Evolutionary conservation across 2,113 vertebrate genomes (phyloP), one percentile per base, ranked within the genome.

Genomic region (Leptodactylus fuscus): DNA sequence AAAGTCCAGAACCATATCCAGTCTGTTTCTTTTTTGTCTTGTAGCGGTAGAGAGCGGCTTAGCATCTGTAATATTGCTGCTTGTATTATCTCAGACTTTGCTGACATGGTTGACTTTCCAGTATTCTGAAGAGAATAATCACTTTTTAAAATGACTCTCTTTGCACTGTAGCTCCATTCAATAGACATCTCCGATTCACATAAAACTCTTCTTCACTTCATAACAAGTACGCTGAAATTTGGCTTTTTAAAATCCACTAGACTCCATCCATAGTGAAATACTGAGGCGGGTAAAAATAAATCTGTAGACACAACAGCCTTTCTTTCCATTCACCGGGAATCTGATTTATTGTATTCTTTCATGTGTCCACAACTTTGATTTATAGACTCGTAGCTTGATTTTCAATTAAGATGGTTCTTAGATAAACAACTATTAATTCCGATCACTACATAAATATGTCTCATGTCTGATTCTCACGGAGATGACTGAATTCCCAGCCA

Each of bases 381-480:
- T 71, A 71, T 71, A 71, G 36, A 71, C 34, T 71, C 36, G 18
- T 71, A 71, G 36, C 32, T 67, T 20, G 62, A 67, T 71, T 71
- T 71, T 41, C 69, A 71, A 41, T 41, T n/a, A 71, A 71, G 32
- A 67, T 18, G 13, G 62, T 67, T 67, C 60, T 62, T 24, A 67
- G 62, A 34, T 34, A 67, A 38, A 71, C 69, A 41, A 41, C 69
- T 71, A 71, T 67, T 67, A 67, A 34, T 1, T 67, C 32, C 36
- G 69, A 22, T 41, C 36, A 71, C 69, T 71, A 71, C 20, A 41
- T 41, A 41, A 38, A 71, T 71, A 71, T 71, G 20, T 71, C 9
- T 71, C n/a, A 11, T 41, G 16, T 38, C 69, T 71, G 36, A 41
- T 71, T 71, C 69, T 71, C 69, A 38, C 34, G 41, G 34, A 71